Evolutionary conservation across 2,113 vertebrate genomes (phyloP), one percentile per base, ranked within the genome.

Genomic region (Oryzias curvinotus): DNA sequence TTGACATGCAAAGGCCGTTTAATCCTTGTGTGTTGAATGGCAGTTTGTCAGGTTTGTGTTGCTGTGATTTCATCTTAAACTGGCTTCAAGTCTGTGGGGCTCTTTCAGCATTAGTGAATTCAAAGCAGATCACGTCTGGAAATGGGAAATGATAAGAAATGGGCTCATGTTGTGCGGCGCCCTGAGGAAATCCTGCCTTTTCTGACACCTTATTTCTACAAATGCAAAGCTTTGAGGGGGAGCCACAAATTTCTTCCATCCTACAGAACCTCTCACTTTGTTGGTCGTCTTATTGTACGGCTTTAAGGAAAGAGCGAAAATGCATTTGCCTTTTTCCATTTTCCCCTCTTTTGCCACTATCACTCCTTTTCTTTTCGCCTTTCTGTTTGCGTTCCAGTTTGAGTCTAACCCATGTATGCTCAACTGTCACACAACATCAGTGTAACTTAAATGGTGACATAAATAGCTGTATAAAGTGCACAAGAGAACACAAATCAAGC

Each of bases 401-500:
- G 87, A 89, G 90, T 86, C 92, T 90, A 93, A 94, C 90, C 93
- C 91, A 44, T 85, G 91, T 93, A 94, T 93, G 93, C 92, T 93
- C 93, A 95, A 87, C 93, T 96, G 95, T 95, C 95, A 95, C 84
- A 91, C 86, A 88, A 86, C 79, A 96, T 95, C 93, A 96, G 89
- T 71, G 92, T 95, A 92, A 93, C 87, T 88, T 90, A 91, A 91
- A 89, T 78, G 62, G 89, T 81, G 68, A 87, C 91, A 94, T 91
- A 93, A 94, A 94, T 92, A 93, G 93, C 90, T 71, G 73, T 90
- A 89, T 90, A 85, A 92, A 91, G 91, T 83, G 77, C 90, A 93
- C 90, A 92, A 91, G 19, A 19, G 47, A 72, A 92, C 89, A 88
- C 77, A 89, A 92, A 91, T 89, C 87, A 91, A 89, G 87, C 80